Base-by-base conservation (phyloP, 2,888 invertebrate genomes). In the Carcina quercana region DNA sequence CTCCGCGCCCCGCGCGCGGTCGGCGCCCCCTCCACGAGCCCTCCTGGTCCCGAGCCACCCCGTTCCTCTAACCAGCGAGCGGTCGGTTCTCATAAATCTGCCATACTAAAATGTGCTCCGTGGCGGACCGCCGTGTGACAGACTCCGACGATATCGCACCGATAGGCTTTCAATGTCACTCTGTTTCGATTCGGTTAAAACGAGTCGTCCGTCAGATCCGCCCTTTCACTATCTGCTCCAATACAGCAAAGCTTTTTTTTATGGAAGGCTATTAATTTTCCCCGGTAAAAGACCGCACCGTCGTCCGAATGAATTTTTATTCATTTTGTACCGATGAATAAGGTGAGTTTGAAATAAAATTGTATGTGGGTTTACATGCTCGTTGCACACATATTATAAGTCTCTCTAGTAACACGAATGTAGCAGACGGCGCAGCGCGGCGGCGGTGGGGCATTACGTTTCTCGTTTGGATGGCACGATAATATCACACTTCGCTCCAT, bases 11-110 rank as follows among this genome's bases (percentile, higher is more conserved):
- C 59, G 63, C 50, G 64, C 59, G 66, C 55, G 50, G 61, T 59
- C 61, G 59, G 55, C 57, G 58, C 61, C 60, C 59, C 56, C 57
- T 57, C 61, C 65, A 54, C 52, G 56, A 53, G 49, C 57, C 58
- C 64, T 53, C 59, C 63, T 60, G 53, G 58, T 60, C 57, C 59
- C 60, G 55, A 54, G 54, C 65, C 65, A 59, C 67, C 66, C 68
- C 56, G 50, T 53, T 55, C 52, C 58, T 62, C 62, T 62, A 67
- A 68, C 65, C 63, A 62, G n/a, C n/a, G n/a, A 22, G 55, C 65
- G 66, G 64, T 62, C 61, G 63, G 68, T 59, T 53, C 67, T 69
- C 74, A 78, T 80, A 82, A 80, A 79, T 80, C 78, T 79, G 73
- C 70, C 73, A 70, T 64, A 74, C 62, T 63, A 68, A 75, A 73